phyloP scores from a whole-genome alignment of 2,113 vertebrate species.

The Eulemur macaco region DNA sequence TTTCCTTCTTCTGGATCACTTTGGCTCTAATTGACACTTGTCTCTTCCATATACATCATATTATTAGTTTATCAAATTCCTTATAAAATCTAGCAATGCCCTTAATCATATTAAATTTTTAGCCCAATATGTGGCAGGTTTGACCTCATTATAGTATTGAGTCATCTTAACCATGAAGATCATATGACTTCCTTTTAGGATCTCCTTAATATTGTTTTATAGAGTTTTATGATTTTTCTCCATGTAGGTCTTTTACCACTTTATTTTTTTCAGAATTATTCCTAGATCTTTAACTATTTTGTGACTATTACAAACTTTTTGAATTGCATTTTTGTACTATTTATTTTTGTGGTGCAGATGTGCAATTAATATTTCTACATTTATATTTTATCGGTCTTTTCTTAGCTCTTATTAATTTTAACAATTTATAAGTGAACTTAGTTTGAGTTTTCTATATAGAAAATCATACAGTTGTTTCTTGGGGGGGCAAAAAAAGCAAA shows the following conservation, averaged over 20 bases:
- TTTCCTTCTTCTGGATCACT: background rate
- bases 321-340: background rate
- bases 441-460: slow-evolving; percentile 23
- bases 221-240: slow-evolving; percentile 12
- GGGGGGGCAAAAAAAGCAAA: background rate
- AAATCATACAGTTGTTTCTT: background rate
- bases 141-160: background rate
- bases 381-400: background rate
- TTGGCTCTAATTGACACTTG: background rate
- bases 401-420: slow-evolving; percentile 43
- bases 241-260: background rate
- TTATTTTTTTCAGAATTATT: slow-evolving; percentile 13
- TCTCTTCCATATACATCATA: background rate
- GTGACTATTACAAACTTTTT: background rate
- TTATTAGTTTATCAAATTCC: background rate
- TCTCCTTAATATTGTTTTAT: background rate
- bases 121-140: background rate
- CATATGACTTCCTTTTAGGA: background rate
- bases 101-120: background rate
- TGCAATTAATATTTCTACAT: background rate
- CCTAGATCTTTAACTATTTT: background rate
- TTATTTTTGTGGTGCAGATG: slow-evolving; percentile 1
- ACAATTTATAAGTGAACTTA: slow-evolving; percentile 45
- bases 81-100: background rate
- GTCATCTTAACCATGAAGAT: background rate